These are phyloP conservation scores for Seira sanloemensis DNA, from an alignment of 2,888 invertebrate species.

Conservation along the genomic window DNA sequence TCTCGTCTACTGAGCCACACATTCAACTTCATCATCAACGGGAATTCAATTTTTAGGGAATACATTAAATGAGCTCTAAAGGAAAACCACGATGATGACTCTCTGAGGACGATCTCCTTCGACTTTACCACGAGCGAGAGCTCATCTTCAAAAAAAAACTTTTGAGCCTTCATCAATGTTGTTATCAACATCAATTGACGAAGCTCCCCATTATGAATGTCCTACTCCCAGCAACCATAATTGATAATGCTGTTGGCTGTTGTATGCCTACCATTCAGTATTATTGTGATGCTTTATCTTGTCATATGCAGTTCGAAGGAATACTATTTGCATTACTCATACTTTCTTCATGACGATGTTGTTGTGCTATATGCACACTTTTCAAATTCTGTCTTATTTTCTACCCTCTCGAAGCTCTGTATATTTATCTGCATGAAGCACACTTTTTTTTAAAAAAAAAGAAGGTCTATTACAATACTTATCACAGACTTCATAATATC, in stretches of 20 bases:
- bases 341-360: neutral
- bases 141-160: conserved; percentile 9
- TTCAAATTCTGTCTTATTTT: neutral
- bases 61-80: neutral
- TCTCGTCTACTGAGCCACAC: neutral
- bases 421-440: too few species aligned
- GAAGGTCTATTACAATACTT: neutral
- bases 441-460: too few species aligned
- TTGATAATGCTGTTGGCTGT: neutral
- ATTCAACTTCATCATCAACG: neutral
- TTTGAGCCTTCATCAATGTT: conserved; percentile 8
- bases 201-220: neutral
- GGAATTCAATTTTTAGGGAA: too few species aligned
- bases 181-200: neutral
- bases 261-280: conserved; percentile 4
- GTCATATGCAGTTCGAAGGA: neutral
- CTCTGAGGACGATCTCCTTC: neutral
- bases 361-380: neutral
- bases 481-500: neutral
- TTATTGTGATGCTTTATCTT: neutral
- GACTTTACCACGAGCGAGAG: conserved; percentile 5
- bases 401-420: neutral
- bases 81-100: conserved; percentile 2
- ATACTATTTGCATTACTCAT: conserved; percentile 2
- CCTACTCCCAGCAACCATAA: neutral